phyloP scores from a whole-genome alignment of 2,888 invertebrate genomes.

The Rambutsinella grinnellia region DNA sequence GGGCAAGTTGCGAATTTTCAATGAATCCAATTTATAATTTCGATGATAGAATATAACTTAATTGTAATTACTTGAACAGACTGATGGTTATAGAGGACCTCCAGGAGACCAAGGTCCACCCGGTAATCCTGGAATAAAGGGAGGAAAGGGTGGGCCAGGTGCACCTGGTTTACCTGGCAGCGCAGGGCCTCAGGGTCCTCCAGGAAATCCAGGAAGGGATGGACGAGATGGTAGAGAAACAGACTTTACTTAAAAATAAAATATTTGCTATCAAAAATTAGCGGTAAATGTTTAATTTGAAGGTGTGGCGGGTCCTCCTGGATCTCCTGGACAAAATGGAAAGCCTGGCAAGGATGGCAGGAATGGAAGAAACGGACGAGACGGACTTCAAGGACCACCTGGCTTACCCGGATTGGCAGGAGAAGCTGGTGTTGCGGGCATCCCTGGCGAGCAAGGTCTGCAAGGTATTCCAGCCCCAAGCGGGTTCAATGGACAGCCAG shows the following conservation, averaged over 20 bases:
- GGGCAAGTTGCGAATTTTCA: constrained; percentile 22
- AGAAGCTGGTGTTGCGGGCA: constrained; percentile 16
- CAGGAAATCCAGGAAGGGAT: constrained; percentile 25
- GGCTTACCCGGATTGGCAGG: constrained; percentile 29
- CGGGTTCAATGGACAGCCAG: constrained; percentile 15
- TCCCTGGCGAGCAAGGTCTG: constrained; percentile 27
- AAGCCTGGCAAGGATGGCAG: constrained; percentile 24
- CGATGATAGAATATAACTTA: background rate
- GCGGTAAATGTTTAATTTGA: no score
- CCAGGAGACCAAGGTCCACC: constrained; percentile 19
- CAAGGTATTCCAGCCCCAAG: constrained; percentile 35
- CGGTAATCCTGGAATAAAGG: constrained; percentile 14
- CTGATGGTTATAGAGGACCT: constrained; percentile 10
- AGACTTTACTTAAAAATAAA: background rate
- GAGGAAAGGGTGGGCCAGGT: constrained; percentile 18
- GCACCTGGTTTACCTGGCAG: constrained; percentile 11
- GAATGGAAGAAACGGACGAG: constrained; percentile 19
- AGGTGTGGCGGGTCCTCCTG: constrained; percentile 17
- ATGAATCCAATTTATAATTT: background rate
- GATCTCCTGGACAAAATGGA: constrained; percentile 34
- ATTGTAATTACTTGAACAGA: constrained; percentile 11
- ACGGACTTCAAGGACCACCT: constrained; percentile 16
- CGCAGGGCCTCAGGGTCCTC: constrained; percentile 14
- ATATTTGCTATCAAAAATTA: no score
- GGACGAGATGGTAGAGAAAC: constrained; percentile 4